Base-by-base conservation (phyloP, 2,888 invertebrate genomes). In the Phoenoteleia sp. region DNA sequence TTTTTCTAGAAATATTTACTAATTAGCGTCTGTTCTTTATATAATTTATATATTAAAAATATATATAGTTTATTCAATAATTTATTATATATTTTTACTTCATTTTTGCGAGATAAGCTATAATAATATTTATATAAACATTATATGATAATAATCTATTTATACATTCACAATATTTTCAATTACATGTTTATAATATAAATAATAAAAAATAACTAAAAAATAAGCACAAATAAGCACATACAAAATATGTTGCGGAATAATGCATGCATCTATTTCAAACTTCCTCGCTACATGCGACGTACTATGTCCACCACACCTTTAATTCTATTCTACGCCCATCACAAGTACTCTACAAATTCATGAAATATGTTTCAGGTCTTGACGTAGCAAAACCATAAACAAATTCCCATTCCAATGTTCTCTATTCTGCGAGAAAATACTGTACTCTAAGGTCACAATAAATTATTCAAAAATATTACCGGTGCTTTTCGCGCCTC, bases 181-280 rank as follows among this genome's bases (percentile, higher is more conserved):
- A n/a, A n/a, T n/a, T n/a, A n/a, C n/a, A n/a, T n/a, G n/a, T n/a
- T n/a, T n/a, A n/a, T n/a, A n/a, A n/a, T n/a, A n/a, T n/a, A n/a
- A n/a, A n/a, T n/a, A n/a, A n/a, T n/a, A n/a, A n/a, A n/a, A n/a
- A n/a, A n/a, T n/a, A n/a, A n/a, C n/a, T n/a, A n/a, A n/a, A n/a
- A n/a, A n/a, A n/a, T n/a, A n/a, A n/a, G n/a, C n/a, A n/a, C n/a
- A n/a, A n/a, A n/a, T 6, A 29, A 29, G 5, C 29, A 29, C n/a
- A n/a, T n/a, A n/a, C n/a, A n/a, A 64, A 64, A 47, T 64, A 64
- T 64, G 47, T 33, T 47, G 47, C 64, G 47, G 9, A 66, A 33
- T 66, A 69, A 69, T 69, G 69, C 54, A 69, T 54, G 36, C 42
- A 56, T 27, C 69, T 27, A 56, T 67, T 56, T 52, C 54, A 56